Evolutionary conservation across 2,113 vertebrate species (phyloP).

Genomic region (Perca schrenkii): DNA sequence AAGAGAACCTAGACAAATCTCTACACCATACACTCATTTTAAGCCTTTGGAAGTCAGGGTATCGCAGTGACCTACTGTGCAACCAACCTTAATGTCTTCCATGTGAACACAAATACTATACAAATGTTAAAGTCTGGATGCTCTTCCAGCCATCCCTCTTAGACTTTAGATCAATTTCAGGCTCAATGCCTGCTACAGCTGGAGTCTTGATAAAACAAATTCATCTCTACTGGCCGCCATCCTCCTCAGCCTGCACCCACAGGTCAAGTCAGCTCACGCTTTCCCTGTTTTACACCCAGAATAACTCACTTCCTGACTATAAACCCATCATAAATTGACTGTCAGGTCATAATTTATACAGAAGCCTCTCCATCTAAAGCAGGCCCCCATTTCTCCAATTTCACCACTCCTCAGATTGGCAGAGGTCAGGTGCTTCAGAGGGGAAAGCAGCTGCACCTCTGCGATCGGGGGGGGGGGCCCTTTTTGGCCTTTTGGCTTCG

Average conservation of each 20-base stretch:
- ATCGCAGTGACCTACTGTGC: slow-evolving; percentile 12
- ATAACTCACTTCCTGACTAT: slow-evolving; percentile 67
- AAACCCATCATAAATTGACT: slow-evolving; percentile 66
- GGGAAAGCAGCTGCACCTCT: slow-evolving; percentile 55
- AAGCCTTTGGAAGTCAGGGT: neutral
- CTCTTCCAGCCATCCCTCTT: slow-evolving; percentile 29
- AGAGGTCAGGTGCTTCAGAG: slow-evolving; percentile 63
- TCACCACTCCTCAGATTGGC: slow-evolving; percentile 65
- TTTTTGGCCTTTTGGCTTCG: slow-evolving; percentile 44
- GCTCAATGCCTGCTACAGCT: slow-evolving; percentile 48
- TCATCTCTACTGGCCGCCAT: slow-evolving; percentile 19
- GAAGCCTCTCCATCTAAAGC: slow-evolving; percentile 57
- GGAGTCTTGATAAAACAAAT: slow-evolving; percentile 56
- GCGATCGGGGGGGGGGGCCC: slow-evolving; percentile 45
- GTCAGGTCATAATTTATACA: slow-evolving; percentile 62
- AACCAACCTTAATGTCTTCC: slow-evolving; percentile 17
- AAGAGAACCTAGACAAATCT: neutral
- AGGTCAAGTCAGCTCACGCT: slow-evolving; percentile 64
- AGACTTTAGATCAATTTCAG: slow-evolving; percentile 45
- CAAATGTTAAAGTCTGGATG: slow-evolving; percentile 29
- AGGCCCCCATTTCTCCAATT: slow-evolving; percentile 60
- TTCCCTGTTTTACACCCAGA: slow-evolving; percentile 59
- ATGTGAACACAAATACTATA: slow-evolving; percentile 30
- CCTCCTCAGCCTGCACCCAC: slow-evolving; percentile 26
- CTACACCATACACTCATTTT: neutral